Conservation (phyloP, 2,797 vertebrate genomes). For the Nyctibius grandis region DNA sequence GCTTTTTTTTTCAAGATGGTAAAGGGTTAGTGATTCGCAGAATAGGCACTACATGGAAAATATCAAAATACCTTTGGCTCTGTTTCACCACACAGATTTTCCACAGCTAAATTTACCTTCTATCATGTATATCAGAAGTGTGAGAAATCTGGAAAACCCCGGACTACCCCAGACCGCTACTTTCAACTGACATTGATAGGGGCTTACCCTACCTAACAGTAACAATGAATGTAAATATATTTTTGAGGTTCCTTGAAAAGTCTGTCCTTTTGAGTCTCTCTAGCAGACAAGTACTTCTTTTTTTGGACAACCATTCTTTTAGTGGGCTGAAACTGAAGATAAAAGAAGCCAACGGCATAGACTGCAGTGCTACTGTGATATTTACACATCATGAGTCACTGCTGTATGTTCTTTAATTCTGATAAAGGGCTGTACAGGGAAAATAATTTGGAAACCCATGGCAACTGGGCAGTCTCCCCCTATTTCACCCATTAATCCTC, state of each 20-base stretch:
- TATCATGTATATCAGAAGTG: not conserved
- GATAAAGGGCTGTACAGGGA: not conserved
- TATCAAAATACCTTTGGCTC: not conserved
- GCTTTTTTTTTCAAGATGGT: not conserved
- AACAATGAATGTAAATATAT: not conserved
- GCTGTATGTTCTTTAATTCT: not conserved
- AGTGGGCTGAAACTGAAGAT: not conserved
- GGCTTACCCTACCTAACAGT: not conserved
- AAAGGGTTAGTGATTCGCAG: not conserved
- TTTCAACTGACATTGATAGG: not conserved
- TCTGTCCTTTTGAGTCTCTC: not conserved
- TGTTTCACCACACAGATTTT: not conserved
- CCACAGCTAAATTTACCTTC: not conserved
- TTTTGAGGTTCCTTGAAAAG: not conserved
- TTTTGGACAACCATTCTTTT: not conserved
- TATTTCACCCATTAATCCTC: not conserved
- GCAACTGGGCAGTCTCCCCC: not conserved
- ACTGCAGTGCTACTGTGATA: not conserved
- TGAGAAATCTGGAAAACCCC: constrained; percentile 10
- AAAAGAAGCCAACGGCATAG: not conserved
- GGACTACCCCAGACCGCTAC: not conserved
- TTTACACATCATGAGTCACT: not conserved
- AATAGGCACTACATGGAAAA: not conserved
- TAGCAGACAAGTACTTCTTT: not conserved
- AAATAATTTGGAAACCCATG: not conserved